These are phyloP conservation scores for Poeciliopsis paucimaculata DNA, from an alignment of 2,797 vertebrate species.

Conservation along the genomic window DNA sequence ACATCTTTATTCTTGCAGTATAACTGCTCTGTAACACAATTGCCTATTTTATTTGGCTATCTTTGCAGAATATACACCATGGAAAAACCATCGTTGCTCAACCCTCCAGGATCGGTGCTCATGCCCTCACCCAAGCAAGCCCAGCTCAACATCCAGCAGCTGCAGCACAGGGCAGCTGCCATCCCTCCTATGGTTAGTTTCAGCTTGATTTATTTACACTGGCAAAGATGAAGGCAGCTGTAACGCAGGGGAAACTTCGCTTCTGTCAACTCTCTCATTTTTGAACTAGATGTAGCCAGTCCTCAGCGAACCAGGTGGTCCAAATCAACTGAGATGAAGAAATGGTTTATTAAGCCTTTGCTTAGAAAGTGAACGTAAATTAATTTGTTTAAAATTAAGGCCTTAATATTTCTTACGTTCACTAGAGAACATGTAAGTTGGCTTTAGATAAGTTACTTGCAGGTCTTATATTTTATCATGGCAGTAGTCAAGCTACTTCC, in stretches of 20 bases:
- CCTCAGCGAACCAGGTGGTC: neutral
- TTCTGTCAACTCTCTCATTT: neutral
- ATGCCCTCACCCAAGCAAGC: constrained; percentile 89
- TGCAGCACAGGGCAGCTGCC: constrained; percentile 92
- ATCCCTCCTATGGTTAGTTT: constrained; percentile 95
- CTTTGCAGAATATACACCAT: constrained; percentile 85
- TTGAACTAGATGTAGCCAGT: neutral
- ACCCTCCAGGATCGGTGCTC: constrained; percentile 85
- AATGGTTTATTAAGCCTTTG: neutral
- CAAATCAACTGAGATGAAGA: neutral
- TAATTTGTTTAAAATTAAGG: no score
- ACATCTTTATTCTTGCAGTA: neutral
- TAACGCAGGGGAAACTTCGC: neutral
- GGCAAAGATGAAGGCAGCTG: constrained; percentile 25
- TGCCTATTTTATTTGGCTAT: constrained; percentile 18
- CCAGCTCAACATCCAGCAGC: constrained; percentile 91
- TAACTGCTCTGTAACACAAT: neutral
- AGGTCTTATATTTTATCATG: no score
- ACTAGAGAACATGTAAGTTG: no score
- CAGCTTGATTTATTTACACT: constrained; percentile 44
- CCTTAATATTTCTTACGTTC: no score
- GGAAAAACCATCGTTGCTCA: constrained; percentile 92
- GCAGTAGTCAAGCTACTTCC: no score
- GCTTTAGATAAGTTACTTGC: no score
- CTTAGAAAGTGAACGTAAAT: no score